Evolutionary conservation across 2,888 invertebrate species (phyloP), one percentile per base, ranked within the genome.

Genomic region (Ceramica pisi): DNA sequence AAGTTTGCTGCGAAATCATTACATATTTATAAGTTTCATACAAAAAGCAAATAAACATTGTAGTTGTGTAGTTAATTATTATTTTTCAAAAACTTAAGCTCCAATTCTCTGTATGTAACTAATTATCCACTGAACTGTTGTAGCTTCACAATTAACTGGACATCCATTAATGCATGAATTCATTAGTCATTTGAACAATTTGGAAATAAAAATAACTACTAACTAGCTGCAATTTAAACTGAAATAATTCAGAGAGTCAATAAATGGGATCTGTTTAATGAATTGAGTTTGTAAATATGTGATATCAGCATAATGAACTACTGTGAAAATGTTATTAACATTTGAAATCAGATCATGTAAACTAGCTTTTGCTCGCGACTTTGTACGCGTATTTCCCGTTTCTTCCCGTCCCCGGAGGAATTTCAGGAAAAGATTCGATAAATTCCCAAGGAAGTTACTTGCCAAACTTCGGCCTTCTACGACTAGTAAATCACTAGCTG

Each of bases 121-220:
- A 68, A 55, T 60, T 38, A 21, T 38, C 14, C 8, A 62, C 12
- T 46, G 10, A 44, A 50, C 12, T 26, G 7, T 5, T 53, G 16
- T 9, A 3, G 19, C 10, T 19, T 26, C n/a, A 21, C 14, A 71
- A 61, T 72, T 14, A 71, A 55, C 38, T 1, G 31, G 5, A 0
- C 19, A 23, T n/a, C 19, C 10, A 35, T 68, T 51, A 67, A 60
- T 50, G 26, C 26, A 51, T 70, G 44, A 51, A 44, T n/a, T 10
- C 26, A 50, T 50, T 41, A 48, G 6, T n/a, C n/a, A 46, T 26
- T 44, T 23, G 57, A 46, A 5, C 50, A 21, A 48, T 31, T n/a
- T 38, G 38, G 2, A 1, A 21, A 41, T 55, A 19, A 64, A 46
- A 57, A 26, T 26, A 9, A n/a, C n/a, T n/a, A n/a, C n/a, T n/a